Conservation (phyloP, 1,140 invertebrate species). For the Carposina sasakii region DNA sequence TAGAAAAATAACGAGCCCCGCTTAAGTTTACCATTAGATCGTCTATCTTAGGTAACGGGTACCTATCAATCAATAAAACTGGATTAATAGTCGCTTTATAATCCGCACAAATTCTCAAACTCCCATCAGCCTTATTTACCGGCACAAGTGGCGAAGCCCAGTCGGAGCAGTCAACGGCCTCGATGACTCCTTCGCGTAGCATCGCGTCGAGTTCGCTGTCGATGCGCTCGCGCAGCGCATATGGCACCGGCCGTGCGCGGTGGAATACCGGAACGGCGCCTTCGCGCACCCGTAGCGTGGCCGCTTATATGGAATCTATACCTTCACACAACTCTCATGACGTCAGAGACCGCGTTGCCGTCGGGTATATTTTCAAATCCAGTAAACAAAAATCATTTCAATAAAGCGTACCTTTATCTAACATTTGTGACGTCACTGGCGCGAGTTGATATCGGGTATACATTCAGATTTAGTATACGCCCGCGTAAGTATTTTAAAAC, state of each 20-base stretch:
- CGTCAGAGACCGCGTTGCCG: too few relatives aligned
- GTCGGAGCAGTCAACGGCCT: constrained; percentile 3
- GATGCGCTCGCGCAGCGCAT: constrained; percentile 2
- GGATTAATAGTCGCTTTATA: neutral
- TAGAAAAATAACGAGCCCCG: neutral
- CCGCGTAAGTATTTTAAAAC: too few relatives aligned
- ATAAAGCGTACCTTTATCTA: too few relatives aligned
- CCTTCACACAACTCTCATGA: too few relatives aligned
- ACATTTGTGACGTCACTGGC: too few relatives aligned
- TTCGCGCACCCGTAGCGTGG: neutral
- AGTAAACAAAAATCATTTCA: too few relatives aligned
- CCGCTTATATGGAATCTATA: too few relatives aligned
- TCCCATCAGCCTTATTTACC: neutral
- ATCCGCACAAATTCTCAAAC: neutral
- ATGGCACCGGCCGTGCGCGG: constrained; percentile 3
- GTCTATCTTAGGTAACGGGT: constrained; percentile 3
- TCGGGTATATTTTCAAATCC: too few relatives aligned
- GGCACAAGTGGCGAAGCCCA: neutral
- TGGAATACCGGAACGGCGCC: constrained; percentile 3
- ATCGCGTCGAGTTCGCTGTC: neutral
- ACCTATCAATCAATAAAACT: neutral
- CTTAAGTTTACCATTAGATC: neutral
- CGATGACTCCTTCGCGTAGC: constrained; percentile 2
- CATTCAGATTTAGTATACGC: too few relatives aligned
- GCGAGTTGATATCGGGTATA: too few relatives aligned